phyloP scores from a whole-genome alignment of 2,888 invertebrate genomes.

The Esperia sulphurella region DNA sequence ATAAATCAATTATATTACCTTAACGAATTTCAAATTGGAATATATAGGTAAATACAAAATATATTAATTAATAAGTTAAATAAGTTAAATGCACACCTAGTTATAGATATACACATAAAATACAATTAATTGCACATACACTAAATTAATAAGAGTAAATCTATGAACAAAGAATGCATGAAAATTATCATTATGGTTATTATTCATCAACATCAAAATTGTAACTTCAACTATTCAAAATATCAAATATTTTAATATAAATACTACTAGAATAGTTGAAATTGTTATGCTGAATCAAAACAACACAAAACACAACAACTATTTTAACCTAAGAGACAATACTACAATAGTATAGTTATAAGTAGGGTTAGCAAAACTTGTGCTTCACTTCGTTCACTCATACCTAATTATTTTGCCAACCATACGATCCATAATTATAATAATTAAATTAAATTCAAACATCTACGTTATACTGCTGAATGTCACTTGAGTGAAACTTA shows the following conservation, averaged over 20 bases:
- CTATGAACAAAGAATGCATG: constrained; percentile 56
- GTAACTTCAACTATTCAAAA: constrained; percentile 44
- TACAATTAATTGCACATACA: constrained; percentile 71
- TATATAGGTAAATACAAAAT: constrained; percentile 18
- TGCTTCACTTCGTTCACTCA: constrained; percentile 46
- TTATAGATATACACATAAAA: constrained; percentile 58
- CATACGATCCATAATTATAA: constrained; percentile 32
- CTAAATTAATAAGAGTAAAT: constrained; percentile 62
- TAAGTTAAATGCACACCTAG: constrained; percentile 63
- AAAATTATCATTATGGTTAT: constrained; percentile 50
- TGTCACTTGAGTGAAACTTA: constrained; percentile 17
- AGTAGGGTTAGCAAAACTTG: constrained; percentile 61
- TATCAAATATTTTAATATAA: constrained; percentile 38
- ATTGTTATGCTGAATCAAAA: constrained; percentile 51
- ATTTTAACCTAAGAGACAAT: constrained; percentile 58
- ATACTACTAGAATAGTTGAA: constrained; percentile 54
- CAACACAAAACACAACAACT: constrained; percentile 73
- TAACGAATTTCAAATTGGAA: constrained; percentile 5
- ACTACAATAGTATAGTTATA: constrained; percentile 34
- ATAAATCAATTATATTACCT: constrained; percentile 59
- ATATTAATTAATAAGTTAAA: constrained; percentile 33
- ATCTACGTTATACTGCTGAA: constrained; percentile 21
- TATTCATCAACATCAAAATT: constrained; percentile 45
- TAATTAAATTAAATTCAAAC: constrained; percentile 42
- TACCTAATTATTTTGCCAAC: constrained; percentile 32